Evolutionary conservation across 1,140 invertebrate genomes (phyloP).

Genomic region (Solenopsis fugax): DNA sequence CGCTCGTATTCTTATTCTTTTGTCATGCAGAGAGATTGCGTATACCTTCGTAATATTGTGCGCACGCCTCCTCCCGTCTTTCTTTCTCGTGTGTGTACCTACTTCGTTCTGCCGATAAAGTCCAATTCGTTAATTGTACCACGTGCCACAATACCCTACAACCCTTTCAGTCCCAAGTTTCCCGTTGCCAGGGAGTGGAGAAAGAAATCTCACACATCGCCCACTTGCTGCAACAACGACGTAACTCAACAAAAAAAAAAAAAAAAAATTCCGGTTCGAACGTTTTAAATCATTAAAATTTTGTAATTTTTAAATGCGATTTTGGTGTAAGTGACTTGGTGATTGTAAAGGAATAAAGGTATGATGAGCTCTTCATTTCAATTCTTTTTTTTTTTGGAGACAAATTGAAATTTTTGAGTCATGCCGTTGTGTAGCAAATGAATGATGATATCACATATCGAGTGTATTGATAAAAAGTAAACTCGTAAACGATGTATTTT

Average conservation of each 20-base stretch:
- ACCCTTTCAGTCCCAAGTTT: conserved; percentile 10
- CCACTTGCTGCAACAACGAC: too few species aligned
- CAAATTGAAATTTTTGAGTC: too few species aligned
- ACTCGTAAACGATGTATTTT: neutral
- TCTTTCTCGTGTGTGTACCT: conserved; percentile 59
- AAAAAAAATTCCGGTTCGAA: too few species aligned
- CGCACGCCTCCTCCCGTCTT: conserved; percentile 26
- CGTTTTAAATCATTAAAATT: too few species aligned
- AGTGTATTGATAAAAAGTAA: neutral
- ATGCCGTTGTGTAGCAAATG: too few species aligned
- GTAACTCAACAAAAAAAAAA: too few species aligned
- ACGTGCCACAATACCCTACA: conserved; percentile 17
- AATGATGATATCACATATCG: neutral
- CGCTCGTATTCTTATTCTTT: conserved; percentile 17
- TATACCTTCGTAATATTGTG: conserved; percentile 43
- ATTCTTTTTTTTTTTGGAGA: too few species aligned
- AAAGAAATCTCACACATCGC: neutral
- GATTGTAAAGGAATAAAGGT: too few species aligned
- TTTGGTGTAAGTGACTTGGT: too few species aligned
- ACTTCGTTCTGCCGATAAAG: conserved; percentile 52
- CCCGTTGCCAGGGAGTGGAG: too few species aligned
- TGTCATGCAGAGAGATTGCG: conserved; percentile 45
- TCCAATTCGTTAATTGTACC: conserved; percentile 51
- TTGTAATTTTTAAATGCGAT: too few species aligned
- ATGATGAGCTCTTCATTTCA: too few species aligned